Base-by-base conservation (phyloP, 2,888 invertebrate genomes). In the Acrocyrtus sp. region DNA sequence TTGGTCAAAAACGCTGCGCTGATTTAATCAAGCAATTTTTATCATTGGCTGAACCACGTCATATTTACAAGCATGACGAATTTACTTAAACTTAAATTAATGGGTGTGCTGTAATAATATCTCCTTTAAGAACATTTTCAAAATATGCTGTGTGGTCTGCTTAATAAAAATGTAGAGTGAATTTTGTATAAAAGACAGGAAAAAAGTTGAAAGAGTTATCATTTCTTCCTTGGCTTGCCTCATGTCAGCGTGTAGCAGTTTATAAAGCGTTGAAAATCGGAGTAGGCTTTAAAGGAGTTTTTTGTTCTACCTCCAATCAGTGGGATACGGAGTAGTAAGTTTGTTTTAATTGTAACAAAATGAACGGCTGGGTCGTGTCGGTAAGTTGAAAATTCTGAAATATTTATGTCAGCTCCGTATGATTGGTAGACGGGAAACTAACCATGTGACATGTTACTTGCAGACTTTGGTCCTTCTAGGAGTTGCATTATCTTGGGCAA, bases 161-260 rank as follows among this genome's bases (percentile, higher is more conserved):
- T 12, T n/a, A n/a, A 34, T 12, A 34, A 34, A 34, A 12, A 34
- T 34, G n/a, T n/a, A n/a, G n/a, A n/a, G n/a, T n/a, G 6, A 34
- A 34, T 66, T 54, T 48, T 29, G 66, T 66, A 66, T 66, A 66
- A 66, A 66, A 66, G 66, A 47, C 21, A 56, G 17, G 57, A 34
- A 48, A 47, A 47, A 29, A 27, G 15, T 45, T 48, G 21, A 57
- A 47, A 48, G 26, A 29, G 22, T 45, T 24, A 57, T 66, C 66
- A 66, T 56, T 56, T 34, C 56, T 57, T 66, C 57, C 48, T 47
- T 57, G 57, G 48, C 66, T 57, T 66, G 47, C 47, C n/a, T n/a
- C n/a, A n/a, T 51, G 4, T 56, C 50, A 57, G 57, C 24, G 45
- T 19, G 8, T 5, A 17, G 10, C 45, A 19, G 17, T 45, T 19